Conservation (phyloP, 2,113 vertebrate species). For the Vimba vimba region DNA sequence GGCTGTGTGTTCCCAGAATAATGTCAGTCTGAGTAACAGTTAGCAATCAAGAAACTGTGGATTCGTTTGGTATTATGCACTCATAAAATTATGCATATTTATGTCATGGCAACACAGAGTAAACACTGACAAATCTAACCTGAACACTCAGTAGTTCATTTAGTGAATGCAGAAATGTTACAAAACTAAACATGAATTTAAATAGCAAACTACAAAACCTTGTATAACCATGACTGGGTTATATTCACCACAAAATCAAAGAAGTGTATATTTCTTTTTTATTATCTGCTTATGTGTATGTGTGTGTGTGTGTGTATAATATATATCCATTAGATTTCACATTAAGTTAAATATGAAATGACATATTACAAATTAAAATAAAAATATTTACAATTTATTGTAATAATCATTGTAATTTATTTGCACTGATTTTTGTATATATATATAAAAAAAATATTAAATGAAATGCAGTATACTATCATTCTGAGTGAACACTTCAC, state of each 20-base stretch:
- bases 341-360: background rate
- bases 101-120: background rate
- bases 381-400: background rate
- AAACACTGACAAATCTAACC: background rate
- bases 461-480: background rate
- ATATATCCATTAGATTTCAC: background rate
- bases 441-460: background rate
- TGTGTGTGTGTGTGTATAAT: too few relatives aligned
- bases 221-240: too few relatives aligned
- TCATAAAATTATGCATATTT: background rate
- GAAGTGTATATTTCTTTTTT: too few relatives aligned
- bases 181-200: too few relatives aligned
- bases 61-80: background rate
- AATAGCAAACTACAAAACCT: too few relatives aligned
- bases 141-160: background rate
- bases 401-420: background rate
- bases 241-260: too few relatives aligned
- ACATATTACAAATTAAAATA: too few relatives aligned
- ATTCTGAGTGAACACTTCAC: background rate
- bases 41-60: background rate
- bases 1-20: background rate
- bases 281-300: too few relatives aligned
- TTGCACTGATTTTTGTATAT: too few relatives aligned
- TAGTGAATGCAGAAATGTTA: too few relatives aligned
- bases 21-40: background rate